Evolutionary conservation across 2,797 vertebrate species (phyloP).

Genomic region (Erethizon dorsatum): DNA sequence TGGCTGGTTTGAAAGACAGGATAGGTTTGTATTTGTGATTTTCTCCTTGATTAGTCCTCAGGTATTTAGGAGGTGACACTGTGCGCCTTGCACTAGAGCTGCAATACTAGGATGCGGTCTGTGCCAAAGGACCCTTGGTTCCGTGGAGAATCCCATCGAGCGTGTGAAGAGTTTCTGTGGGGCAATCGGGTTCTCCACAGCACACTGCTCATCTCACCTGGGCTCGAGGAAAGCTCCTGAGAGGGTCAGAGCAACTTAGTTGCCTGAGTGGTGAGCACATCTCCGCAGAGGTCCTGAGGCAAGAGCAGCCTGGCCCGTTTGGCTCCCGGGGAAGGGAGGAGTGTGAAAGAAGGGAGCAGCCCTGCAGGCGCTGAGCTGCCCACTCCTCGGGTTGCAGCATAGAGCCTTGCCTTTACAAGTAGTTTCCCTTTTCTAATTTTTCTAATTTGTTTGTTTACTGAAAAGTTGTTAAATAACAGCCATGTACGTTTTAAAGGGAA

Average conservation of each 20-base stretch:
- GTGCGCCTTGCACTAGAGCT: background rate
- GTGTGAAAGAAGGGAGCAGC: no score
- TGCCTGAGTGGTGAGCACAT: background rate
- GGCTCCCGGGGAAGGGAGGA: no score
- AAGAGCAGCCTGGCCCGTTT: background rate
- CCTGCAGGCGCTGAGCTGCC: no score
- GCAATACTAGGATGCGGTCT: background rate
- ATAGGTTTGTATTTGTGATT: background rate
- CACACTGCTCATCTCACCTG: background rate
- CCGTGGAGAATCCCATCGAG: background rate
- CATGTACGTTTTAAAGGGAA: background rate
- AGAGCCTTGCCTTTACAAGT: background rate
- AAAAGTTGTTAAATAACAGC: conserved; percentile 5
- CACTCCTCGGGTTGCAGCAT: background rate
- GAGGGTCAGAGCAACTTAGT: background rate
- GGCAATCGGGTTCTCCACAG: background rate
- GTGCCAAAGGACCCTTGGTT: background rate
- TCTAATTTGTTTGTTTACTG: background rate
- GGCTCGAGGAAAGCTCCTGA: background rate
- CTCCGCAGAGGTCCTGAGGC: background rate
- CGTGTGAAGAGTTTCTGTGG: background rate
- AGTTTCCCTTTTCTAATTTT: conserved; percentile 30
- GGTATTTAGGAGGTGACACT: background rate
- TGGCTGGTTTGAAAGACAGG: background rate
- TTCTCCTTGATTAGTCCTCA: background rate